Conservation (phyloP, 2,797 vertebrate species). For the Poecilia wingei region DNA sequence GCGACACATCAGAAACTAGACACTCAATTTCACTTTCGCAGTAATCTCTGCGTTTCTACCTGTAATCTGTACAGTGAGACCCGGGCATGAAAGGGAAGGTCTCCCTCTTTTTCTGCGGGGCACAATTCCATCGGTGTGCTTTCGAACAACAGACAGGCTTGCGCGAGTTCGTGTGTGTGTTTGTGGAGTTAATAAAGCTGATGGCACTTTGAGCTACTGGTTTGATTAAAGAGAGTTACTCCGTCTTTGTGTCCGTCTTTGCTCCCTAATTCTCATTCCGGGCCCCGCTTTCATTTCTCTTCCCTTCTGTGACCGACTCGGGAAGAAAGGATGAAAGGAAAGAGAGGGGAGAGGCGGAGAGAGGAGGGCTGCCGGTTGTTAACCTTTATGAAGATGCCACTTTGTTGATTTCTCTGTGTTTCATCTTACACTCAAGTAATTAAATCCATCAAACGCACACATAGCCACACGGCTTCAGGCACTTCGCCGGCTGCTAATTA, state of each 20-base stretch:
- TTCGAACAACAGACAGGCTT: slow-evolving; percentile 15
- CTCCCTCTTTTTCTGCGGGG: slow-evolving; percentile 39
- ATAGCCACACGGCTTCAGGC: slow-evolving; percentile 21
- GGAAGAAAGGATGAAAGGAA: slow-evolving; percentile 27
- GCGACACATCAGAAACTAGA: slow-evolving; percentile 51
- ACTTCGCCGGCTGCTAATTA: slow-evolving; percentile 61
- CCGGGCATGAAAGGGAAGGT: slow-evolving; percentile 23
- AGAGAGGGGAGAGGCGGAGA: not conserved
- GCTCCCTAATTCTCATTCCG: slow-evolving; percentile 33
- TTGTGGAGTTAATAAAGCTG: slow-evolving; percentile 50
- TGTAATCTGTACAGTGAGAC: slow-evolving; percentile 53
- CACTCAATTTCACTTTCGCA: slow-evolving; percentile 45
- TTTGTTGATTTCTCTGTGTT: slow-evolving; percentile 64
- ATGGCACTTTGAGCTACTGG: slow-evolving; percentile 48
- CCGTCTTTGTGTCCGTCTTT: slow-evolving; percentile 23
- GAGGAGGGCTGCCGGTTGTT: slow-evolving; percentile 42
- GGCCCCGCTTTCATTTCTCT: slow-evolving; percentile 30
- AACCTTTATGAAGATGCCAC: slow-evolving; percentile 65
- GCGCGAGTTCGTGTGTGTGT: slow-evolving; percentile 14
- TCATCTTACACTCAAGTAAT: slow-evolving; percentile 60
- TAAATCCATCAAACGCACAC: slow-evolving; percentile 61
- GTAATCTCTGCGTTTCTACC: slow-evolving; percentile 49
- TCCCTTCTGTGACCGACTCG: not conserved
- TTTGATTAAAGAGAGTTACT: slow-evolving; percentile 57
- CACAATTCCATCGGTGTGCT: slow-evolving; percentile 42